Conservation (phyloP, 2,888 invertebrate genomes). For the Parnassius mnemosyne region DNA sequence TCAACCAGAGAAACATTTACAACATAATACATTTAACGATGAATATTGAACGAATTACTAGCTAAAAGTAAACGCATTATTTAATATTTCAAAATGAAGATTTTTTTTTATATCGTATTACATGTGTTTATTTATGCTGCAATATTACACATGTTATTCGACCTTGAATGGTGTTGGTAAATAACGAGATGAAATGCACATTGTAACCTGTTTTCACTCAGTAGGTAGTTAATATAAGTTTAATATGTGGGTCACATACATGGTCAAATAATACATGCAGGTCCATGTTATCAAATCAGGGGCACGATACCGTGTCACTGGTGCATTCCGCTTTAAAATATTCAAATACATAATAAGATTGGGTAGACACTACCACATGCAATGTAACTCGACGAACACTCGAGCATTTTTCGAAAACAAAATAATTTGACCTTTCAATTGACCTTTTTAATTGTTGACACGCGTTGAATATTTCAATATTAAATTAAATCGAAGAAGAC, state of each 20-base stretch:
- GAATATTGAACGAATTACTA: no score
- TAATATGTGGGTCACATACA: constrained; percentile 33
- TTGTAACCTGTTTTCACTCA: constrained; percentile 10
- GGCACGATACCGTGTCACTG: constrained; percentile 39
- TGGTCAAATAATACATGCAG: constrained; percentile 37
- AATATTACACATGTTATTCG: no score
- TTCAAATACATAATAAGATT: constrained; percentile 46
- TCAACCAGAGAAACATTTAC: no score
- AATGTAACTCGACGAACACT: constrained; percentile 20
- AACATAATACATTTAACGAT: no score
- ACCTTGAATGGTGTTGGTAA: no score
- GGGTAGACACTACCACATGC: constrained; percentile 27
- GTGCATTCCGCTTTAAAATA: constrained; percentile 46
- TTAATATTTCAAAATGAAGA: no score
- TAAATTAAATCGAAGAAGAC: constrained; percentile 9
- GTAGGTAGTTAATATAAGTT: constrained; percentile 11
- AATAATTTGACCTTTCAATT: background rate
- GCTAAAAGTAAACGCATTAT: no score
- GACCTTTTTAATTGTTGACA: constrained; percentile 3
- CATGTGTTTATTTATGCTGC: no score
- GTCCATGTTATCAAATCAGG: constrained; percentile 39
- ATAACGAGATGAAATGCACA: background rate
- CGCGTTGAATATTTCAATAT: constrained; percentile 4
- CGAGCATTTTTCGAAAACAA: constrained; percentile 24
- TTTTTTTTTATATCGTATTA: no score